Evolutionary conservation across 2,888 invertebrate genomes (phyloP), one percentile per base, ranked within the genome.

Genomic region (Eristalinus aeneus): DNA sequence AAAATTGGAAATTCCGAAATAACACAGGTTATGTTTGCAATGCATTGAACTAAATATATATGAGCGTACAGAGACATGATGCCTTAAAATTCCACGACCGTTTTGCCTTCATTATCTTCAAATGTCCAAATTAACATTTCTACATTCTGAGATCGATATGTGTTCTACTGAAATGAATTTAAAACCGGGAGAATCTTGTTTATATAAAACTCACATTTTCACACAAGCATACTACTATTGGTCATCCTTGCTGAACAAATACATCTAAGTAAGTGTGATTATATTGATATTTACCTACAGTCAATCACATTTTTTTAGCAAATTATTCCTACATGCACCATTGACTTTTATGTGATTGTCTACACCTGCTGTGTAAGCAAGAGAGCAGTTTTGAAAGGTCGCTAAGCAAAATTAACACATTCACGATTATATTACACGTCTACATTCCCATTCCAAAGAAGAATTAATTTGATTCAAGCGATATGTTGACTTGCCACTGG

Each of bases 21-120:
- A 20, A 53, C 72, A 67, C 54, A 65, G 10, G 39, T 71, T 84
- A 2, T 27, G n/a, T 46, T 75, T 61, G 39, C 54, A 58, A 39
- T 54, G 54, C 63, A 74, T 75, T 79, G 78, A 84, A 74, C 79
- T 54, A 53, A 69, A 79, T 75, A 74, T 84, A 61, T 73, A 53
- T n/a, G n/a, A n/a, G n/a, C n/a, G n/a, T n/a, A n/a, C n/a, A n/a
- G n/a, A n/a, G n/a, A n/a, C n/a, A n/a, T n/a, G n/a, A n/a, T n/a
- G n/a, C n/a, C n/a, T 74, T 77, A 73, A 74, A 64, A 64, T 36
- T n/a, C 23, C n/a, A n/a, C n/a, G n/a, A n/a, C n/a, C n/a, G n/a
- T n/a, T n/a, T n/a, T n/a, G n/a, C n/a, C n/a, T n/a, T n/a, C n/a
- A n/a, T n/a, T n/a, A n/a, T n/a, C n/a, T n/a, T n/a, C n/a, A n/a